A percentile compares a stretch with the other conserved stretches of the same genome.
These are phyloP conservation scores for Phyllotreta striolata DNA, from an alignment of 2,888 invertebrate genomes.

Conservation along the genomic window DNA sequence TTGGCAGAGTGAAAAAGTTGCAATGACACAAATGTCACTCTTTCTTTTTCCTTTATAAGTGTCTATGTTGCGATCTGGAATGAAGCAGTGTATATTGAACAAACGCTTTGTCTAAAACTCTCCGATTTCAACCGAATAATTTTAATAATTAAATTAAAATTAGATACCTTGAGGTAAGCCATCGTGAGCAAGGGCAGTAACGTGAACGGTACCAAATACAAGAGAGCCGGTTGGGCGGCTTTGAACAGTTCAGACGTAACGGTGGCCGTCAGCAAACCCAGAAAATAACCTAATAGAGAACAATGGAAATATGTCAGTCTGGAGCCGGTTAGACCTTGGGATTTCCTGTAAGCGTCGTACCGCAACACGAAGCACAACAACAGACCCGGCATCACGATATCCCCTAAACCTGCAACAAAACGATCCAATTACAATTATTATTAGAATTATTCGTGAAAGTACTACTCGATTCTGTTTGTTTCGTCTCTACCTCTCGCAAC, in stretches of 20 bases:
- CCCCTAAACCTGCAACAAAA: slow-evolving; percentile 68
- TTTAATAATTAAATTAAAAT: too few species aligned
- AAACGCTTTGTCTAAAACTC: too few species aligned
- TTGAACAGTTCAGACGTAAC: slow-evolving; percentile 98
- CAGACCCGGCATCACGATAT: slow-evolving; percentile 95
- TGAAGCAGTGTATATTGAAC: too few species aligned
- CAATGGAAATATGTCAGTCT: slow-evolving; percentile 96
- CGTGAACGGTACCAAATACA: slow-evolving; percentile 97
- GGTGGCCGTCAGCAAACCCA: slow-evolving; percentile 95
- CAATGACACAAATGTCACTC: too few species aligned
- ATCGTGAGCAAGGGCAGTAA: slow-evolving; percentile 94
- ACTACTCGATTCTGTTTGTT: too few species aligned
- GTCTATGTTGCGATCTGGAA: too few species aligned
- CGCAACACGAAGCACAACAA: slow-evolving; percentile 95
- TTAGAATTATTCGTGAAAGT: too few species aligned
- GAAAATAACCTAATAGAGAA: slow-evolving; percentile 94
- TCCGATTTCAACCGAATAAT: too few species aligned
- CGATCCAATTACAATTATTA: too few species aligned
- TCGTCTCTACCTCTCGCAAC: too few species aligned
- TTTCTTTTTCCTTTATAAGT: too few species aligned
- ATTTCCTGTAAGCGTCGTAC: slow-evolving; percentile 97
- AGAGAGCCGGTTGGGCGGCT: slow-evolving; percentile 96
- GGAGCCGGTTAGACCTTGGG: slow-evolving; percentile 70
- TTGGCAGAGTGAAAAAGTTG: too few species aligned
- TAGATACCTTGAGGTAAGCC: slow-evolving; percentile 99